Conservation (phyloP, 2,888 invertebrate species). For the Slavum lentiscoides region DNA sequence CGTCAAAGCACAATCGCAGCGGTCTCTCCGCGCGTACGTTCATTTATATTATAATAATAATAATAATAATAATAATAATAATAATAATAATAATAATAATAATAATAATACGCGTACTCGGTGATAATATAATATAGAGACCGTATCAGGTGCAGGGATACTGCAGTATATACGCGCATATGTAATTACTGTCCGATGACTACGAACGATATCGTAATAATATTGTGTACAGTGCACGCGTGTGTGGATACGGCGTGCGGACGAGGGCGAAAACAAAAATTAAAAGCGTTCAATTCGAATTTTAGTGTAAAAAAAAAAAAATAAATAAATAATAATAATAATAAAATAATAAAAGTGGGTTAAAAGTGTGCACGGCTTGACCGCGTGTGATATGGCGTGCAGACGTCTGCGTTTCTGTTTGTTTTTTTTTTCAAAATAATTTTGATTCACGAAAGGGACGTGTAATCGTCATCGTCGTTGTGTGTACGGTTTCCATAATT, state of each 20-base stretch:
- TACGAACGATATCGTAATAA: constrained; percentile 21
- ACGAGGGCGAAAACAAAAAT: constrained; percentile 15
- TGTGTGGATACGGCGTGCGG: not conserved
- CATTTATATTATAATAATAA: no score
- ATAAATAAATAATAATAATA: no score
- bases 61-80: not conserved
- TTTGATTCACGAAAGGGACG: constrained; percentile 26
- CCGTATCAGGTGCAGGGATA: no score
- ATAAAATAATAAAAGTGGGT: not conserved
- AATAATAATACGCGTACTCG: not conserved
- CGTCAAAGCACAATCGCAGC: not conserved
- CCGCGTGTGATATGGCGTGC: constrained; percentile 26
- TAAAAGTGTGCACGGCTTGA: not conserved
- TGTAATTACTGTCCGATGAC: constrained; percentile 45
- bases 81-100: not conserved
- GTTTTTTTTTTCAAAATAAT: not conserved
- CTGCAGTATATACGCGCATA: no score
- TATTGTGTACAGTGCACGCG: constrained; percentile 7
- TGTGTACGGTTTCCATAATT: constrained; percentile 24
- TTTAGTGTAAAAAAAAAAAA: not conserved
- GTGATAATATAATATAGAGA: not conserved
- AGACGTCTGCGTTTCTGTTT: not conserved
- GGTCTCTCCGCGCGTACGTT: not conserved
- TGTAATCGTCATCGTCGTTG: constrained; percentile 30
- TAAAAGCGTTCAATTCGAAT: not conserved